A percentile compares a stretch with the other conserved stretches of the same genome.
Evolutionary conservation across 1,140 invertebrate species (phyloP).

Genomic region (Lethrus apterus): DNA sequence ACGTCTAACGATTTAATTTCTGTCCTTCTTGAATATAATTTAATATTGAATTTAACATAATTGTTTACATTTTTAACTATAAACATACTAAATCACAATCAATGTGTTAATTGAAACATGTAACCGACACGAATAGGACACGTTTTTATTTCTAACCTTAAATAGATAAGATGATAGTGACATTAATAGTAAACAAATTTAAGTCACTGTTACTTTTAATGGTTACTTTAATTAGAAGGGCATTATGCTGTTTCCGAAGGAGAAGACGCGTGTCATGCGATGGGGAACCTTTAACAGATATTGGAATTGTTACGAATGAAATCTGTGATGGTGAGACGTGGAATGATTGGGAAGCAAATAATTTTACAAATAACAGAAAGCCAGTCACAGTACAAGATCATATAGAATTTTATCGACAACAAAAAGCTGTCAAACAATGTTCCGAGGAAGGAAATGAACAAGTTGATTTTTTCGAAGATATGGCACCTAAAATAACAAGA

Average conservation of each 20-base stretch:
- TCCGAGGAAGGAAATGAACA: slow-evolving; percentile 34
- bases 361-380: slow-evolving; percentile 25
- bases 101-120: too few species aligned
- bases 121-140: too few species aligned
- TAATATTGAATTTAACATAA: too few species aligned
- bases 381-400: slow-evolving; percentile 47
- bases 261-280: slow-evolving; percentile 46
- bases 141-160: too few species aligned
- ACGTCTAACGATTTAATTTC: too few species aligned
- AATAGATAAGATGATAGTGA: slow-evolving; percentile 29
- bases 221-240: slow-evolving; percentile 43
- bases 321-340: slow-evolving; percentile 31
- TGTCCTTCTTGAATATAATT: too few species aligned
- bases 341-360: slow-evolving; percentile 45
- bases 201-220: slow-evolving; percentile 46
- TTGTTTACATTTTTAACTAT: too few species aligned
- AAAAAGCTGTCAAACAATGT: slow-evolving; percentile 27
- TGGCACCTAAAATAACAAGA: slow-evolving; percentile 48
- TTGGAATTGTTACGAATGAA: slow-evolving; percentile 44
- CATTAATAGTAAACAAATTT: slow-evolving; percentile 30
- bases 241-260: slow-evolving; percentile 48
- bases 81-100: too few species aligned
- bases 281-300: slow-evolving; percentile 45
- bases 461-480: slow-evolving; percentile 48
- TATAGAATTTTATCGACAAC: slow-evolving; percentile 48